phyloP scores from a whole-genome alignment of 2,888 invertebrate species.

The Macropis europaea region DNA sequence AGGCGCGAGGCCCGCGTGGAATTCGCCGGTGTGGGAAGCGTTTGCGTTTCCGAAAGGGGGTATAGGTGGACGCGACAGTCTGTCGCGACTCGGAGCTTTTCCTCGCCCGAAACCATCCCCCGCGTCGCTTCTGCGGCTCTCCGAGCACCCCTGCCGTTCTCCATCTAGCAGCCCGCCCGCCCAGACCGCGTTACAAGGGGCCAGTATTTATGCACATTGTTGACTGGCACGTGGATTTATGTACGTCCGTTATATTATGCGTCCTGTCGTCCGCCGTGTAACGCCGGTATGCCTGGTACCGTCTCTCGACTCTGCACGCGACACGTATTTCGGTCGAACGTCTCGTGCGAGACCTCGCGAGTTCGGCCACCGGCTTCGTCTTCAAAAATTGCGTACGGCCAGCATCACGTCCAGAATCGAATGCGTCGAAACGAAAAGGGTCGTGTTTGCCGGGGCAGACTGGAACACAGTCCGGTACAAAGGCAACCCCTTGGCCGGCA shows the following conservation, averaged over 20 bases:
- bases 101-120: conserved; percentile 58
- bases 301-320: conserved; percentile 74
- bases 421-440: no score
- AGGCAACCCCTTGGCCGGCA: conserved; percentile 58
- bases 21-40: no score
- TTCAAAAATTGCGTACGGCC: no score
- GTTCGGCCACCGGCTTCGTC: no score
- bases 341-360: conserved; percentile 61
- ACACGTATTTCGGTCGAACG: conserved; percentile 71
- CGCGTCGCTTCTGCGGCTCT: conserved; percentile 31
- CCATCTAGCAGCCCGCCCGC: conserved; percentile 54
- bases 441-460: no score
- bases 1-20: neutral
- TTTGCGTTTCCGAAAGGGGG: no score
- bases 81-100: conserved; percentile 47
- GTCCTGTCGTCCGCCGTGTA: conserved; percentile 76
- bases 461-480: conserved; percentile 66
- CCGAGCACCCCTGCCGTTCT: conserved; percentile 33
- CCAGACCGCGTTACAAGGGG: conserved; percentile 75
- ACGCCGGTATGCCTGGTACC: conserved; percentile 76
- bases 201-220: conserved; percentile 80
- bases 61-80: no score
- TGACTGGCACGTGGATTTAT: conserved; percentile 80
- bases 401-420: no score
- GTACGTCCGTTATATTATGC: conserved; percentile 80